Base-by-base conservation (phyloP, 1,140 invertebrate species). In the Drosophila pachea region DNA sequence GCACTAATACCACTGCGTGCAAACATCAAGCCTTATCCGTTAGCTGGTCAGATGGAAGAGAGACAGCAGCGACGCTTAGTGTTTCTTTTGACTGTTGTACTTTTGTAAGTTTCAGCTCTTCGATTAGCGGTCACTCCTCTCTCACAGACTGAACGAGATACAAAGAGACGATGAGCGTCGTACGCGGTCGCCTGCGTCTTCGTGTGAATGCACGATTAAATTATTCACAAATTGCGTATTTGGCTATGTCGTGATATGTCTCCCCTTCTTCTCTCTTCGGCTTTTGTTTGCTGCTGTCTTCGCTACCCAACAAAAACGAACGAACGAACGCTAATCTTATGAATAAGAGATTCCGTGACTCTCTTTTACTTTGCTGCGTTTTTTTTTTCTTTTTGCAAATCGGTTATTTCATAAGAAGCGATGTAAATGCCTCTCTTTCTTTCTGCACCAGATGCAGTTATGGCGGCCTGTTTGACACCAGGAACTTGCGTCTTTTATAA, bases 221-320 rank as follows among this genome's bases (percentile, higher is more conserved):
- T 72, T 83, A 83, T 83, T 83, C 78, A 76, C 72, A 84, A 83
- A 76, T 78, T 83, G 78, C 79, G 78, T 83, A 76, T 83, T 68
- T 66, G 60, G 49, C 66, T 65, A 61, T 54, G 66, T 63, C 53
- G 52, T 36, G 12, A n/a, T 43, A 49, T 33, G 7, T 14, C 31
- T 35, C 47, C 36, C 50, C 33, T 3, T 22, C n/a, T 22, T 22
- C 22, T 40, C 54, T 47, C 62, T 56, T 50, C 29, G 40, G 14
- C 43, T 47, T 36, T 38, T 40, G 31, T 29, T 47, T 63, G 40
- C 12, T 14, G 40, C n/a, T 48, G 29, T 48, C 35, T 3, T 52
- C n/a, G 32, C 29, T 59, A 33, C 50, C 48, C 65, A 43, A 68
- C 36, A 55, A 54, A 66, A 58, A 70, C 62, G 59, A 66, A 70